Base-by-base conservation (phyloP, 92 coral and sea anemone genomes). In the Phymanthus crucifer region DNA sequence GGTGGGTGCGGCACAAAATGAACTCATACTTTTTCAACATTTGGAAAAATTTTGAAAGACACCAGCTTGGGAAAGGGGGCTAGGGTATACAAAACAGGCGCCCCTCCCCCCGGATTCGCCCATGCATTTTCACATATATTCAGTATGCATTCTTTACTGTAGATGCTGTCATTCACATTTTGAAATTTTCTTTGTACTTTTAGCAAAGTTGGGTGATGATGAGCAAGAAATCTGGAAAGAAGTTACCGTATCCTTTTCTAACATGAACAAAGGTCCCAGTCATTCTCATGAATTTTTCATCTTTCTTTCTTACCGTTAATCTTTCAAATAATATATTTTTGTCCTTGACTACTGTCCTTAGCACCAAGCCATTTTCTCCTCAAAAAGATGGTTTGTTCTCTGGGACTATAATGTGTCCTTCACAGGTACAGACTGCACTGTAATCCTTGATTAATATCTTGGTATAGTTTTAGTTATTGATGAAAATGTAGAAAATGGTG, bases 151-250 rank as follows among this genome's bases (percentile, higher is more conserved):
- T n/a, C n/a, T n/a, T n/a, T n/a, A n/a, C n/a, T n/a, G n/a, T n/a
- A n/a, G n/a, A n/a, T n/a, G n/a, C n/a, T n/a, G n/a, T n/a, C 17
- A 70, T 1, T 26, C 27, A 17, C 26, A 36, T 26, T 58, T 32
- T 18, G 23, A 37, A 19, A 14, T 69, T 6, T 54, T 50, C 24
- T 54, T 47, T 29, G 5, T 69, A 6, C 31, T 81, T 88, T 32
- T 69, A 95, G 99, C 92, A 94, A 68, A 90, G 87, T 73, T 95
- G 99, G 99, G 99, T 95, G 71, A 74, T 85, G 33, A 77, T 87
- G 77, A 93, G 93, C 72, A 86, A 83, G 29, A 82, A 88, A 47
- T 79, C 85, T 65, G 80, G 83, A 50, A 85, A 76, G 80, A 81
- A 87, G 33, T 74, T 93, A 65, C 99, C 99, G 98, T 95, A 95